Base-by-base conservation (phyloP, 2,113 vertebrate species). In the Calidris pygmaea region DNA sequence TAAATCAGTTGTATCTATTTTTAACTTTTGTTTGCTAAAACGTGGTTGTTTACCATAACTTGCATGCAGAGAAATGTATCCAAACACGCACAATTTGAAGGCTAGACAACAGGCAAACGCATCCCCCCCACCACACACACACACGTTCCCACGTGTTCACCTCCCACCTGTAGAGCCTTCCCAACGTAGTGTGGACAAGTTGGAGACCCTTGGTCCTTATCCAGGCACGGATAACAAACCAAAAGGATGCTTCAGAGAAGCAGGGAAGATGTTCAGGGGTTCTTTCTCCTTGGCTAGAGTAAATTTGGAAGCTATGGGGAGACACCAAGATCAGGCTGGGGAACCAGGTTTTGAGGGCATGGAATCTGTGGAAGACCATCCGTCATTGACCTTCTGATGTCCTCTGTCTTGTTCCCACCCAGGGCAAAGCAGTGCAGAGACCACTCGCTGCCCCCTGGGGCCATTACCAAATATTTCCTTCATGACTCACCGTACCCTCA, bases 151-250 rank as follows among this genome's bases (percentile, higher is more conserved):
- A 0, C 39, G 32, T 34, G 47, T 29, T 71, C 53, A n/a, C 18
- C 35, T 78, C 20, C 70, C 16, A 1, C 3, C 1, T 0, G 13
- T 8, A 19, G 26, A 27, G 50, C 14, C 4, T 53, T 53, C 52
- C 52, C 15, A 2, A 63, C 48, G 41, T 7, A 26, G 6, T 1
- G 48, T 34, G 55, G 34, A 22, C 67, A 67, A 58, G 59, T 7
- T 19, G 7, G 22, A 37, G 55, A 26, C 17, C 7, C 11, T 29
- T 29, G 59, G 34, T 35, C 37, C 74, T 82, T 3, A 24, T 27
- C 24, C 22, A 29, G 48, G 17, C 53, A 85, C 26, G 70, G 30
- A 17, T 52, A 52, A 65, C 20, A 32, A 4, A 39, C 6, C 26
- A 47, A 47, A 30, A 30, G 2, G 20, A 60, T 56, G 52, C 71